phyloP scores from a whole-genome alignment of 2,113 vertebrate genomes.

The Alethe diademata region DNA sequence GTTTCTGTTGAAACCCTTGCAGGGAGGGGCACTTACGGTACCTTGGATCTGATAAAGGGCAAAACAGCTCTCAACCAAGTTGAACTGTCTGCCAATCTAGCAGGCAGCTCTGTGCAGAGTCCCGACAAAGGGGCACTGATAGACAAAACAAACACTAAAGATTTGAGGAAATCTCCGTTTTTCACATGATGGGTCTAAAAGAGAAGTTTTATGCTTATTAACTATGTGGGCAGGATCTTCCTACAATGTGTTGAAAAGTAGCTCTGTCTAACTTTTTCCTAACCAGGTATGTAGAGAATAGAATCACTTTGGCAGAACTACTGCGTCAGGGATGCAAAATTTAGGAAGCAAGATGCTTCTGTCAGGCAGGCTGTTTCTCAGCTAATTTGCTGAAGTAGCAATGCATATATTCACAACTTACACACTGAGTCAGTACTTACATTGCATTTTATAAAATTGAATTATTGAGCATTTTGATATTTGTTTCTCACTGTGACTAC shows the following conservation, averaged over 20 bases:
- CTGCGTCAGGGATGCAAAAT: background rate
- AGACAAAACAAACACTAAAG: background rate
- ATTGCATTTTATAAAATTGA: background rate
- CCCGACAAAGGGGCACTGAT: background rate
- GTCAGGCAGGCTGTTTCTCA: background rate
- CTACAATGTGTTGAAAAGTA: background rate
- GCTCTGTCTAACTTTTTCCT: background rate
- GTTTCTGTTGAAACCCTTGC: background rate
- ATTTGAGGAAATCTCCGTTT: background rate
- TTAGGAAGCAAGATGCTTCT: background rate
- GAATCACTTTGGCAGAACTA: background rate
- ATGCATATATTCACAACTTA: background rate
- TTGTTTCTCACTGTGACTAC: background rate
- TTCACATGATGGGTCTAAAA: background rate
- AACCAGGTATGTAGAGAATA: background rate
- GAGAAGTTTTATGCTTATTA: background rate
- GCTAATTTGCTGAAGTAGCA: background rate
- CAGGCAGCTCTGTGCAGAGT: too few species aligned
- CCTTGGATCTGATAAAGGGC: background rate
- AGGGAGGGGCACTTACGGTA: too few species aligned
- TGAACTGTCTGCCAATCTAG: background rate
- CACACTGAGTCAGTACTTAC: background rate
- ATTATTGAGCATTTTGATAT: background rate
- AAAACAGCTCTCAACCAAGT: background rate
- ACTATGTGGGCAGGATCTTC: background rate